Conservation (phyloP, 2,113 vertebrate genomes). For the Pelecanoides urinatrix region DNA sequence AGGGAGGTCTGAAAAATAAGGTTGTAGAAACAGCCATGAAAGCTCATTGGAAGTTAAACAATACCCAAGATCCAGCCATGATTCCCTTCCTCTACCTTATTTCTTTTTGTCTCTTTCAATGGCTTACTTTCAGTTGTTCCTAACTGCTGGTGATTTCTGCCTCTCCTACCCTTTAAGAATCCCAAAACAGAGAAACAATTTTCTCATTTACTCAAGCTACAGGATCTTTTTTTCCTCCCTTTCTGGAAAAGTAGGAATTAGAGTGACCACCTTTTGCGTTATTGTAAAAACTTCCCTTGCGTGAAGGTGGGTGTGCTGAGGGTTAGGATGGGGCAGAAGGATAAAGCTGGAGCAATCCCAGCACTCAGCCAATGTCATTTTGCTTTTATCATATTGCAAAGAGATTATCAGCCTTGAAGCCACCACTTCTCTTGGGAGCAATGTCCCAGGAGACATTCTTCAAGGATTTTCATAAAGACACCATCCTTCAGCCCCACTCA, state of each 20-base stretch:
- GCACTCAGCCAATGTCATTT: background rate
- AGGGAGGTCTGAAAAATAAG: slow-evolving; percentile 32
- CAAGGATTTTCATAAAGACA: background rate
- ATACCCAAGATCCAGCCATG: slow-evolving; percentile 10
- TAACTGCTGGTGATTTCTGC: slow-evolving; percentile 24
- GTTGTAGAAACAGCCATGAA: background rate
- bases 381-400: background rate
- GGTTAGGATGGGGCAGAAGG: background rate
- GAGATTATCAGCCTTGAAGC: background rate
- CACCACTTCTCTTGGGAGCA: background rate
- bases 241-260: background rate
- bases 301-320: background rate
- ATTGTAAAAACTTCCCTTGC: background rate
- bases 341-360: background rate
- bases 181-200: background rate
- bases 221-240: background rate
- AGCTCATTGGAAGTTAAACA: slow-evolving; percentile 9
- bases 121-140: slow-evolving; percentile 1
- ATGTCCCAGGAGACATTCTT: background rate
- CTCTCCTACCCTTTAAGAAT: slow-evolving; percentile 12
- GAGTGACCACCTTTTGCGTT: background rate
- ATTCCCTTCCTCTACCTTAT: background rate
- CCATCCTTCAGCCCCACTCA: background rate
- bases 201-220: background rate
- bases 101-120: background rate